Percentiles rank a stretch among this genome's conserved stretches.
These are phyloP conservation scores for Magallana gigas DNA, from an alignment of 1,140 invertebrate species.

Conservation along the genomic window DNA sequence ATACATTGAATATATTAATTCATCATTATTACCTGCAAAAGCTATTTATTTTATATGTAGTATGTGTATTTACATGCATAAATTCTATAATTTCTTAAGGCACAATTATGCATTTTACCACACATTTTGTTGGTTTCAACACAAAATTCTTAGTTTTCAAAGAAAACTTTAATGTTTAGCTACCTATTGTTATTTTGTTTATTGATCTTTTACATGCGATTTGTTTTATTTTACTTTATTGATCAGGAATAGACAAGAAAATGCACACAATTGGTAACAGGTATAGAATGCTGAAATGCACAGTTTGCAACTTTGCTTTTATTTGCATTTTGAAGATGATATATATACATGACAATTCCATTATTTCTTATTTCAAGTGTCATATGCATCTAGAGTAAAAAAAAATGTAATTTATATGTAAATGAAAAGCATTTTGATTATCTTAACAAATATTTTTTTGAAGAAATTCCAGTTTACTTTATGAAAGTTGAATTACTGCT, in stretches of 20 bases:
- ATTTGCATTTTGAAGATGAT: constrained; percentile 8
- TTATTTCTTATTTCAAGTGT: background rate
- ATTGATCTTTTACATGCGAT: too few species aligned
- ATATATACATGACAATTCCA: background rate
- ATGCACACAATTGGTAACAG: constrained; percentile 6
- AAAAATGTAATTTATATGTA: background rate
- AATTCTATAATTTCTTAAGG: too few species aligned
- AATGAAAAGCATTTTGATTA: too few species aligned
- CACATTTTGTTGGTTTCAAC: too few species aligned
- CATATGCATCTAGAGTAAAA: background rate
- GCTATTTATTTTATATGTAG: background rate
- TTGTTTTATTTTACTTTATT: constrained; percentile 6
- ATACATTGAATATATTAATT: background rate
- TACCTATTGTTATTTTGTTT: too few species aligned
- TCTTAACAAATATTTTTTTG: too few species aligned
- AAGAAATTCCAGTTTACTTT: too few species aligned
- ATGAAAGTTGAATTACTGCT: too few species aligned
- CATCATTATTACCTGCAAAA: background rate
- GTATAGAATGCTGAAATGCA: constrained; percentile 25
- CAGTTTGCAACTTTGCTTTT: constrained; percentile 43
- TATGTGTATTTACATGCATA: too few species aligned
- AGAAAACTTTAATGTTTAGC: too few species aligned
- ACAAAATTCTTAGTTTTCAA: too few species aligned
- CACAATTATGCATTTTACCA: too few species aligned
- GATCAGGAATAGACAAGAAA: constrained; percentile 30